Evolutionary conservation across 2,797 vertebrate species (phyloP), one percentile per base, ranked within the genome.

Genomic region (Hybognathus amarus): DNA sequence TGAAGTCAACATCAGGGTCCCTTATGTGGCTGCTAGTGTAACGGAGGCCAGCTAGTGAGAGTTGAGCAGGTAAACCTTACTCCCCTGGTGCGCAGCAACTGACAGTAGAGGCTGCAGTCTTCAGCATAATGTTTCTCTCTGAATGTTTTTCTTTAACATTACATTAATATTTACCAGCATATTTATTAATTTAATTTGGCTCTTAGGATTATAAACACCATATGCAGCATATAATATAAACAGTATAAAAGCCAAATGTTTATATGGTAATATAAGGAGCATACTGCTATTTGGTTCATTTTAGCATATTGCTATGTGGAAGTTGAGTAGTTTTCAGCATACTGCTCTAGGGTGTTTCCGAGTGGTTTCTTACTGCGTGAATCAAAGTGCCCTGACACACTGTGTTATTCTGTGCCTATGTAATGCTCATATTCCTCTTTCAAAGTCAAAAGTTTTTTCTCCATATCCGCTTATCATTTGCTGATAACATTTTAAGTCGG

Each of bases 341-440:
- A 47, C 24, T n/a, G 18, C 20, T 63, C 61, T 64, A 33, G 20
- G 42, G 10, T 67, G 27, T 63, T 79, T 66, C 33, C 33, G 4
- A 52, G 18, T 66, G 42, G 5, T 22, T 64, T 78, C 27, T 78
- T 36, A 52, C 20, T 52, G 61, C 59, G 3, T 47, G 30, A 50
- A 20, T 47, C 22, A 67, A 67, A 78, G 30, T n/a, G 42, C 42
- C 2, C n/a, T n/a, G 20, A 36, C 40, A 61, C 59, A 64, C 63
- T 38, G 17, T 78, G 78, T 69, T 79, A 67, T 79, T 79, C 64
- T 68, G 11, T 79, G 45, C 22, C 64, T 20, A 27, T 30, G 68
- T 40, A 54, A n/a, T 8, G n/a, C 22, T 20, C 9, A 38, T 9
- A 6, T 80, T n/a, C 30, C 77, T 78, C 42, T 24, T 66, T 66